Conservation (phyloP, 2,797 vertebrate species). For the Karalla daura region DNA sequence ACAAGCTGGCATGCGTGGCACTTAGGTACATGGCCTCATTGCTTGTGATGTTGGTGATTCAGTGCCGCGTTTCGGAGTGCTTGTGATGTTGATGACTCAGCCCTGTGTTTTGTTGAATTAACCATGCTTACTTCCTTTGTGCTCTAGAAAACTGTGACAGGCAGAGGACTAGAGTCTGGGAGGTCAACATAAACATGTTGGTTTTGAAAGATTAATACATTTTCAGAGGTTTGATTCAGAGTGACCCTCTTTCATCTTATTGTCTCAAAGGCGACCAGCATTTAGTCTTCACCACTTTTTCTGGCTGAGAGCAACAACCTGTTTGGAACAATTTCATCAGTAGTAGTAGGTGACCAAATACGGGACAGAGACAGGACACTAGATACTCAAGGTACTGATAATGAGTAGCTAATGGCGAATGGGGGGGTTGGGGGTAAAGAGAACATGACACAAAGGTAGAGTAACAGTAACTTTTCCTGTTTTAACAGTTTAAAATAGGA, state of each 20-base stretch:
- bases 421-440: no score
- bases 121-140: conserved; percentile 41
- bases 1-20: background rate
- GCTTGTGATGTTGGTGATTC: conserved; percentile 30
- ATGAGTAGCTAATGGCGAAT: no score
- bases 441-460: no score
- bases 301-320: no score
- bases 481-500: no score
- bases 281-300: no score
- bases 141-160: background rate
- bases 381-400: no score
- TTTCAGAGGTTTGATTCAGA: background rate
- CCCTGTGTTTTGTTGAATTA: conserved; percentile 23
- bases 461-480: no score
- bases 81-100: conserved; percentile 27
- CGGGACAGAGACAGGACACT: no score
- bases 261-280: no score
- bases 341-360: no score
- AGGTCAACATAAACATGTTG: background rate
- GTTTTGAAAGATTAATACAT: background rate
- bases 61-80: conserved; percentile 7
- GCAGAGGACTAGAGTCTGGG: background rate
- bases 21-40: conserved; percentile 2
- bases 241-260: background rate
- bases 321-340: no score